phyloP scores from a whole-genome alignment of 1,140 invertebrate species.

The Pseudachorutes palmiensis region DNA sequence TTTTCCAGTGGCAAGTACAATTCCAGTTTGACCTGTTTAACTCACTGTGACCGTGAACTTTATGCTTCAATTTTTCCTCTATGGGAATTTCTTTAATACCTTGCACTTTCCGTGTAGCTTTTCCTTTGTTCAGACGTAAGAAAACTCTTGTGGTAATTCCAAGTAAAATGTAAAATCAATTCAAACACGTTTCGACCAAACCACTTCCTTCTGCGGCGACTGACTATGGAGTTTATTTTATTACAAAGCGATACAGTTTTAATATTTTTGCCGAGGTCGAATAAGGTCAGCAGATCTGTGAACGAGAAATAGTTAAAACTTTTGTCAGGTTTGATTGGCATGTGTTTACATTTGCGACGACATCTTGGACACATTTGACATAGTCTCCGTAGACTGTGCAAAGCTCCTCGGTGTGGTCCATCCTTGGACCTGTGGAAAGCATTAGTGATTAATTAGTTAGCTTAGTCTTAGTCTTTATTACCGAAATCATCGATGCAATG shows the following conservation, averaged over 20 bases:
- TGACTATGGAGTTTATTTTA: not conserved
- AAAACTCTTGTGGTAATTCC: too few relatives aligned
- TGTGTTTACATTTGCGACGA: constrained; percentile 21
- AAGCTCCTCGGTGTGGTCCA: constrained; percentile 16
- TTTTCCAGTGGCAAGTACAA: not conserved
- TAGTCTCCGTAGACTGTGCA: constrained; percentile 24
- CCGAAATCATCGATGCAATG: constrained; percentile 23
- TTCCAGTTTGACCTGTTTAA: not conserved
- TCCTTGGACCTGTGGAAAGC: constrained; percentile 15
- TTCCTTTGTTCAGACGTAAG: too few relatives aligned
- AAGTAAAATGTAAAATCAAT: too few relatives aligned
- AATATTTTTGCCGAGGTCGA: too few relatives aligned
- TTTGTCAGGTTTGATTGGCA: not conserved
- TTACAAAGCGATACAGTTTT: not conserved
- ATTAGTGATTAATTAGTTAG: not conserved
- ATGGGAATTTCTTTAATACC: not conserved
- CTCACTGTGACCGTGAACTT: not conserved
- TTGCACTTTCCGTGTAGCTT: too few relatives aligned
- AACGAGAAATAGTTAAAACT: not conserved
- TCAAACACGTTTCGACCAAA: too few relatives aligned
- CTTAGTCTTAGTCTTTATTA: not conserved
- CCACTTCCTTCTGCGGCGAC: not conserved
- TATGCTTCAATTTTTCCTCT: not conserved
- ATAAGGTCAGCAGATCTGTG: not conserved
- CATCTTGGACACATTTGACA: constrained; percentile 24